Evolutionary conservation across 2,888 invertebrate species (phyloP).

Genomic region (Stenodema calcarata): DNA sequence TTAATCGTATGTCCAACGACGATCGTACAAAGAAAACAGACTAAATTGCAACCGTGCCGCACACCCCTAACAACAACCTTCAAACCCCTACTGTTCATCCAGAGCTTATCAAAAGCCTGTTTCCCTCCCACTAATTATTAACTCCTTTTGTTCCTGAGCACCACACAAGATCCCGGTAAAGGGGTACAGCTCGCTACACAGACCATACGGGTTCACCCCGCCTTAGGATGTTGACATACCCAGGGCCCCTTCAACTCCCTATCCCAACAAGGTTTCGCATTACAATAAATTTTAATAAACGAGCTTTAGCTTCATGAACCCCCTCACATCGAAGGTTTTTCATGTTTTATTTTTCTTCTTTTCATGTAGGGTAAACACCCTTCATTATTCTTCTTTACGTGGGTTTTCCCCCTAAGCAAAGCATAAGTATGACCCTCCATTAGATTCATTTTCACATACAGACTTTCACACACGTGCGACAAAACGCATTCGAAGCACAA

Average conservation of each 20-base stretch:
- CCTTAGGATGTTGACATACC: neutral
- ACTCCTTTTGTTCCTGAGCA: neutral
- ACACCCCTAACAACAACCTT: neutral
- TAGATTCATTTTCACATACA: neutral
- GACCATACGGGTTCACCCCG: neutral
- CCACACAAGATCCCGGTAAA: neutral
- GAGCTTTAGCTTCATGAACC: constrained; percentile 13
- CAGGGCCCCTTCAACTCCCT: neutral
- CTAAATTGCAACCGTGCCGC: neutral
- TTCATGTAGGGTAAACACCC: neutral
- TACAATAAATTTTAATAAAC: constrained; percentile 43
- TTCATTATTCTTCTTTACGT: neutral
- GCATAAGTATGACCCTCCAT: neutral
- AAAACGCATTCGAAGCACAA: neutral
- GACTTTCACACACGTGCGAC: neutral
- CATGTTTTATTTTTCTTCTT: neutral
- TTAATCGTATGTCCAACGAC: neutral
- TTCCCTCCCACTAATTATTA: neutral
- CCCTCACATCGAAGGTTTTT: neutral
- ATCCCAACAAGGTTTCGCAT: constrained; percentile 30
- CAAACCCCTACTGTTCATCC: neutral
- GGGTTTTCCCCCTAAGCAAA: neutral
- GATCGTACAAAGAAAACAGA: neutral
- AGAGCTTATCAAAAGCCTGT: neutral
- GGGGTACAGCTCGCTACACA: neutral